phyloP scores from a whole-genome alignment of 2,797 vertebrate species.

The Poeciliopsis infans region DNA sequence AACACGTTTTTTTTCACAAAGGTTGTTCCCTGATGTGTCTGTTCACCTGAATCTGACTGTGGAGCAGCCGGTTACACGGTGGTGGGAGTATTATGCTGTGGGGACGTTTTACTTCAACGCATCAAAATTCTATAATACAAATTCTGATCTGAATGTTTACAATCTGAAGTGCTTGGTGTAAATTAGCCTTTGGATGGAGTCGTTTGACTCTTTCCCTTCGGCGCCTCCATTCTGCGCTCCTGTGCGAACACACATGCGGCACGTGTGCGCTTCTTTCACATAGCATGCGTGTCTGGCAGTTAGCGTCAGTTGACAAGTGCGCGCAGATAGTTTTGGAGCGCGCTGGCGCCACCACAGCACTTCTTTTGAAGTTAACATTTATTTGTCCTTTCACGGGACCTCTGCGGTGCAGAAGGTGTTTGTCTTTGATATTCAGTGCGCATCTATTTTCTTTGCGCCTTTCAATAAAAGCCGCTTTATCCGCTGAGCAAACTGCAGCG shows the following conservation, averaged over 20 bases:
- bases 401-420: conserved; percentile 11
- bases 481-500: conserved; percentile 65
- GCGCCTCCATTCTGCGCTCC: not conserved
- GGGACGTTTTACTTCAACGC: not conserved
- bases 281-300: conserved; percentile 41
- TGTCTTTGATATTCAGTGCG: conserved; percentile 60
- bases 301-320: conserved; percentile 52
- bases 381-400: conserved; percentile 28
- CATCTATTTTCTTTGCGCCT: conserved; percentile 42
- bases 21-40: not conserved
- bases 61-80: not conserved
- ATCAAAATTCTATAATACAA: no score
- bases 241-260: conserved; percentile 19
- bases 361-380: conserved; percentile 17
- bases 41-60: not conserved
- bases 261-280: conserved; percentile 38
- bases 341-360: conserved; percentile 13
- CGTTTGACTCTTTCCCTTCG: not conserved
- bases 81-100: not conserved
- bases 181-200: not conserved
- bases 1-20: not conserved
- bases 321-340: conserved; percentile 35
- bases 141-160: no score
- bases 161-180: not conserved
- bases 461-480: conserved; percentile 55